Base-by-base conservation (phyloP, 2,888 invertebrate genomes). In the Adineta ricciae region DNA sequence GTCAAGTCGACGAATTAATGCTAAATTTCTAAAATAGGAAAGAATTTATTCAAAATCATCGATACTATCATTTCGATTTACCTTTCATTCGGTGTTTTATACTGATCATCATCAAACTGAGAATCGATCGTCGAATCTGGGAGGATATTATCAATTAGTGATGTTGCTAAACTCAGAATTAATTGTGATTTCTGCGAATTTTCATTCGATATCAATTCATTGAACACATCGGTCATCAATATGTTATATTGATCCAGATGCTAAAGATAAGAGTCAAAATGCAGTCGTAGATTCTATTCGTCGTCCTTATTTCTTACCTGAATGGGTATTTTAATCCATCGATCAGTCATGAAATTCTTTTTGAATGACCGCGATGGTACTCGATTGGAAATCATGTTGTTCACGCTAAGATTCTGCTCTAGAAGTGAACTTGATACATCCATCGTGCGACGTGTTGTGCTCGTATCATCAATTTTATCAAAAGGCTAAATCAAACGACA, bases 41-140 rank as follows among this genome's bases (percentile, higher is more conserved):
- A 21, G 36, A 46, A 46, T 46, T 46, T 46, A n/a, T n/a, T n/a
- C n/a, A n/a, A n/a, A n/a, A n/a, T 46, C 5, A 46, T 46, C 11
- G 50, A 7, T 50, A 50, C 3, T 50, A 50, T 50, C 50, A 50
- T 3, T 50, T 50, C 19, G 14, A 50, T 50, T 2, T 78, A 41
- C 78, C 78, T 78, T 78, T 78, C 78, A 78, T 78, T 78, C 0
- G 78, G 78, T 41, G 78, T n/a, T 78, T 41, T 78, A 78, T 38
- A 78, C 14, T 41, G 38, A 41, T 78, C 78, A 78, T 78, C 78
- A 78, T 78, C 78, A 41, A 78, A 78, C 24, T 78, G 78, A 24
- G 38, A 24, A n/a, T 78, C 78, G 2, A 41, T 41, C 9, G 41
- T 78, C n/a, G 78, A 78, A 78, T 78, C 78, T 41, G 78, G 78